Evolutionary conservation across 37 sponge, comb jelly and placozoan species (phyloP).

Genomic region (Trichoplax adhaerens): DNA sequence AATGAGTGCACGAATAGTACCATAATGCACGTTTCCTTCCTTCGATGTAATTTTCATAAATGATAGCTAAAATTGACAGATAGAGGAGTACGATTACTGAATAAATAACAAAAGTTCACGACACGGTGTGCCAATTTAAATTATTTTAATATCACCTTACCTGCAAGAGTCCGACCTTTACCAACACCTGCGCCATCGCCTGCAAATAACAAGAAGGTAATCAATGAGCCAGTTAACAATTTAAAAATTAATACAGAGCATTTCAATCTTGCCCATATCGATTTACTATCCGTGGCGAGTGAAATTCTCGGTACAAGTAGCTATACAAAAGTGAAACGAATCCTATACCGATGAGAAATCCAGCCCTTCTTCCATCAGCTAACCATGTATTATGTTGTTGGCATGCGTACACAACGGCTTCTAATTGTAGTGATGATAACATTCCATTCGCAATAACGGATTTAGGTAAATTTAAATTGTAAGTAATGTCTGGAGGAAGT

Average conservation of each 20-base stretch:
- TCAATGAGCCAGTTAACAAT: too few species aligned
- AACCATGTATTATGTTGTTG: conserved; percentile 88
- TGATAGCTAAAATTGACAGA: conserved; percentile 28
- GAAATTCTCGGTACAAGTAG: too few species aligned
- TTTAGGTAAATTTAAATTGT: conserved; percentile 55
- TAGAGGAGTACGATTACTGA: too few species aligned
- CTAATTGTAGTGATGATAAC: conserved; percentile 76
- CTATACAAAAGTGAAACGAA: too few species aligned
- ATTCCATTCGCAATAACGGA: conserved; percentile 28
- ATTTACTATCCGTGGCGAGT: too few species aligned
- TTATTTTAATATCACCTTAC: conserved; percentile 6
- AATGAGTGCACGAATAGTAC: conserved; percentile 6
- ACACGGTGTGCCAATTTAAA: neutral
- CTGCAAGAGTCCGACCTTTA: conserved; percentile 79
- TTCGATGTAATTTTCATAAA: conserved; percentile 86
- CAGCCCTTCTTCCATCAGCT: conserved; percentile 57
- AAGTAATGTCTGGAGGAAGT: conserved; percentile 70
- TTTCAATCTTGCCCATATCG: too few species aligned
- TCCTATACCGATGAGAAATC: conserved; percentile 62
- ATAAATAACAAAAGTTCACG: too few species aligned
- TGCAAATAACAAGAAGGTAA: conserved; percentile 4
- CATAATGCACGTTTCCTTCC: conserved; percentile 79
- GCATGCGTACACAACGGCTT: conserved; percentile 78
- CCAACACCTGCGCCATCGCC: conserved; percentile 97
- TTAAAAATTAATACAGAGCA: too few species aligned